Evolutionary conservation across 2,888 invertebrate species (phyloP).

Genomic region (Lycia hirtaria): DNA sequence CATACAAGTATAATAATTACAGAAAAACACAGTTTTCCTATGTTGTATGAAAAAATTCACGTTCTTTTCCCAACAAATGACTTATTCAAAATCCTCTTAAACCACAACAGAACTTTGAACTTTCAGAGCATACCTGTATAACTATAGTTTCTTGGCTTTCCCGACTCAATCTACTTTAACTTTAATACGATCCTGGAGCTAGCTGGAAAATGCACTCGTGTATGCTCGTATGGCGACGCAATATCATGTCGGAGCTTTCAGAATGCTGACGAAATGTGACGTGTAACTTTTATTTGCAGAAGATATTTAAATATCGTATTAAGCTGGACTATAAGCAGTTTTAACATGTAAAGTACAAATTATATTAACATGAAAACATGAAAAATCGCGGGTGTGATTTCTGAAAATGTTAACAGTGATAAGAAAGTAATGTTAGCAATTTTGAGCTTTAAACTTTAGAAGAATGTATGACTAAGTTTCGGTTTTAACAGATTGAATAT

Average conservation of each 20-base stretch:
- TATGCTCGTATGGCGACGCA: constrained; percentile 22
- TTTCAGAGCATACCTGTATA: not conserved
- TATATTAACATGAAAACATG: not conserved
- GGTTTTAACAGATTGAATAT: not conserved
- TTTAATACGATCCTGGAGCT: constrained; percentile 28
- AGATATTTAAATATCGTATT: constrained; percentile 5
- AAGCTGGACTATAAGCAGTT: constrained; percentile 3
- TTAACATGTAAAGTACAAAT: constrained; percentile 8
- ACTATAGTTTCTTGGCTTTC: constrained; percentile 14
- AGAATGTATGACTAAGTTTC: not conserved
- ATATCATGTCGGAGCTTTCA: constrained; percentile 25
- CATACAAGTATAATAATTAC: too few species aligned
- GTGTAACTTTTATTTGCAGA: constrained; percentile 9
- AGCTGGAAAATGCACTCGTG: constrained; percentile 30
- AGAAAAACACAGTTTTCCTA: too few species aligned
- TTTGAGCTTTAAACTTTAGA: not conserved
- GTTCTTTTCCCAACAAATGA: too few species aligned
- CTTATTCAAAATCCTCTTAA: not conserved
- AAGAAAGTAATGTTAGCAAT: not conserved
- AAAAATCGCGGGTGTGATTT: not conserved
- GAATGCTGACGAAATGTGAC: not conserved
- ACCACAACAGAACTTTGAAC: constrained; percentile 3
- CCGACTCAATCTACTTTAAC: constrained; percentile 17
- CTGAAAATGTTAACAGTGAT: not conserved
- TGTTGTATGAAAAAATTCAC: too few species aligned